Evolutionary conservation across 2,797 vertebrate genomes (phyloP), one percentile per base, ranked within the genome.

Genomic region (Delichon dasypus): DNA sequence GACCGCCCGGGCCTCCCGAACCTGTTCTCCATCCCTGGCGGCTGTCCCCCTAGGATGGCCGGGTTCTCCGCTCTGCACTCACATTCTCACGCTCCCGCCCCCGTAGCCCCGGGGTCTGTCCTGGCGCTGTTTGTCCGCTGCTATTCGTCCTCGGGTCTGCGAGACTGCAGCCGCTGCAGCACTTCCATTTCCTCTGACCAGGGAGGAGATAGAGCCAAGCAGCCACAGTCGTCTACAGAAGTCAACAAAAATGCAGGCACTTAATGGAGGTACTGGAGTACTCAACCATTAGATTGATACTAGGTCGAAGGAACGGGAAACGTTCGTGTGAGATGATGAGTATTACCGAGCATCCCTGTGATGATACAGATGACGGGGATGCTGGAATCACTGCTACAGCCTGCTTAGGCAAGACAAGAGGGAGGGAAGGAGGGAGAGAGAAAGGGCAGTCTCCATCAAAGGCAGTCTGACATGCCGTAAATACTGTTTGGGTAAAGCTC

Each of bases 381-480:
- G 92, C 62, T 42, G 7, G 71, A 91, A 90, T 80, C 81, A 23
- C 58, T 80, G 89, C 92, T 40, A 77, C 34, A 92, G 86, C 48
- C 77, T 65, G 47, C 30, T 89, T 72, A 72, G 89, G 68, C 72
- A 71, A 85, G 84, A 77, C 73, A 55, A 66, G 84, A 76, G 73
- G 57, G 74, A 81, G 47, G 66, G 60, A 66, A 73, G 70, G 34
- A 76, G 76, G 48, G 58, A 78, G 58, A 74, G 78, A 88, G 88
- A 61, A 65, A 90, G 87, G 77, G 90, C 90, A 93, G 55, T 64
- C 70, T 86, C 89, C 64, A 76, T 81, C 58, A 93, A 65, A 93
- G 60, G 65, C 92, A 32, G 80, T 29, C 81, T 72, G 91, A 93
- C 60, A 29, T n/a, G 74, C 74, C 54, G 22, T 71, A 88, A 60